A percentile compares a stretch with the other conserved stretches of the same genome.
These are phyloP conservation scores for Zaprionus inermis DNA, from an alignment of 1,140 invertebrate species.

Conservation along the genomic window DNA sequence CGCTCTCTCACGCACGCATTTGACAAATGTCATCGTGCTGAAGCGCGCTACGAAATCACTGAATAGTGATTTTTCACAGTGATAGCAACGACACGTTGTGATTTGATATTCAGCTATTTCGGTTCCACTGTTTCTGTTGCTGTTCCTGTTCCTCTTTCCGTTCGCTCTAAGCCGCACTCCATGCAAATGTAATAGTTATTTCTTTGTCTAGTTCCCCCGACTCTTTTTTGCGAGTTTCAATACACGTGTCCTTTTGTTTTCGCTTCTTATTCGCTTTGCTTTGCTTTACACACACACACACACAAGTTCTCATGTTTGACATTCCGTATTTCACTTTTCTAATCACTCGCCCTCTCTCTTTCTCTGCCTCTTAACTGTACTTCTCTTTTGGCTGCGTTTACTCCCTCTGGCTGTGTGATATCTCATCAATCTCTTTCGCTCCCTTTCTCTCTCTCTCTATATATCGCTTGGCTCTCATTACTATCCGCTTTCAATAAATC, in stretches of 20 bases:
- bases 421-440: conserved; percentile 39
- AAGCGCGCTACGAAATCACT: conserved; percentile 54
- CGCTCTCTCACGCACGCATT: conserved; percentile 45
- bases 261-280: neutral
- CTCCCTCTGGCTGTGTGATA: conserved; percentile 28
- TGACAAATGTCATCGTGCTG: conserved; percentile 58
- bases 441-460: conserved; percentile 18
- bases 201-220: neutral
- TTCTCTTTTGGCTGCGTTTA: conserved; percentile 11
- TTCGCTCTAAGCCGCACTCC: neutral
- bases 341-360: neutral
- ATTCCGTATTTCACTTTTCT: conserved; percentile 2
- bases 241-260: neutral
- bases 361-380: too few relatives aligned
- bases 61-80: conserved; percentile 64
- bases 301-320: neutral
- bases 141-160: too few relatives aligned
- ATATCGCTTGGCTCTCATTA: conserved; percentile 65
- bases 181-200: conserved; percentile 5
- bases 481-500: conserved; percentile 84
- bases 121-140: neutral
- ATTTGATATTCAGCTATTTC: conserved; percentile 39
- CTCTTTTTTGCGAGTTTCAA: too few relatives aligned
- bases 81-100: conserved; percentile 62
- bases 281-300: neutral